Evolutionary conservation across 2,888 invertebrate genomes (phyloP), one percentile per base, ranked within the genome.

Genomic region (Tanaodytes sp.): DNA sequence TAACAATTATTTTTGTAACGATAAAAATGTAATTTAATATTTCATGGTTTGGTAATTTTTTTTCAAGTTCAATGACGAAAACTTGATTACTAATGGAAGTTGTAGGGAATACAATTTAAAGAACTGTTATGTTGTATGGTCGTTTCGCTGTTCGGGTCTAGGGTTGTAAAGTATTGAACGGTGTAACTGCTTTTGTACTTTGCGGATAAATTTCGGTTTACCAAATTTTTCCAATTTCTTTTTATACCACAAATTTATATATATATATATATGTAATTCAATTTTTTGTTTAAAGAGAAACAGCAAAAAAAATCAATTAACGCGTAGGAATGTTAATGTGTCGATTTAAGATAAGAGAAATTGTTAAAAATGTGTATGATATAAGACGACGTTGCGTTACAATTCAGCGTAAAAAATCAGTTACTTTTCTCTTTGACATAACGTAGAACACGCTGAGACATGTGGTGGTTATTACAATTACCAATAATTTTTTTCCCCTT

Each of bases 111-210:
- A n/a, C n/a, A n/a, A n/a, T 33, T 33, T 12, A 9, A 12, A 33
- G 12, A 8, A 14, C 18, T 15, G 30, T 15, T 9, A 30, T 37
- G 23, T 15, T 27, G 31, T 31, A 14, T 4, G 16, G 20, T 58
- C 8, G 6, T 31, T 36, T 30, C 14, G n/a, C 30, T 30, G 31
- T 48, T 52, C 40, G n/a, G 23, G 20, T 58, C 49, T 11, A 59
- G 33, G 20, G 31, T 51, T 61, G 61, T 61, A 61, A 49, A 61
- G 61, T 51, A 61, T 61, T 61, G 43, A 36, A 40, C 4, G 27
- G 18, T 27, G 9, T 33, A 58, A 49, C 42, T 59, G 59, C 43
- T 59, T 49, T 59, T 59, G 49, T 59, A 59, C 49, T 59, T 43
- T 48, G 49, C 43, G 37, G 42, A 51, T 48, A 16, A n/a, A 31